These are phyloP conservation scores for Leptopterna dolabrata DNA, from an alignment of 2,888 invertebrate genomes.

Conservation along the genomic window DNA sequence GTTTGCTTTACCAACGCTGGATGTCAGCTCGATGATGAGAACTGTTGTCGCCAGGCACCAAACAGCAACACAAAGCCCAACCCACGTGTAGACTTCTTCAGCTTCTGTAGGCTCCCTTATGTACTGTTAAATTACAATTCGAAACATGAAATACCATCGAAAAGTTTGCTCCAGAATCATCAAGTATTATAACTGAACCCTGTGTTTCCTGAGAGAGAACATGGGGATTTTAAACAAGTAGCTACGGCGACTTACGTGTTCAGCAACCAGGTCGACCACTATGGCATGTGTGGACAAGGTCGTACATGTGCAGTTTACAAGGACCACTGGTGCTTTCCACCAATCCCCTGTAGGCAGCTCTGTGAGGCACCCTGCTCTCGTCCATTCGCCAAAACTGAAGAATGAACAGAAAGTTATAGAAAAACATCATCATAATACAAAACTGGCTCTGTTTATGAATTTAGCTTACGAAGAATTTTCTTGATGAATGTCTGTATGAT, in stretches of 20 bases:
- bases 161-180: too few species aligned
- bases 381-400: conserved; percentile 79
- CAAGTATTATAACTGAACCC: too few species aligned
- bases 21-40: conserved; percentile 81
- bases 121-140: conserved; percentile 69
- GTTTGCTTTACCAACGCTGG: conserved; percentile 82
- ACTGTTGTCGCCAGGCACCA: conserved; percentile 83
- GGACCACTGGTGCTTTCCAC: conserved; percentile 69
- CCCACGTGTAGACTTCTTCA: conserved; percentile 89
- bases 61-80: conserved; percentile 86
- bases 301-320: conserved; percentile 92
- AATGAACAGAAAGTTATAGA: background rate
- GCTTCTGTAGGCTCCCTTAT: conserved; percentile 88
- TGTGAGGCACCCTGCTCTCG: conserved; percentile 88
- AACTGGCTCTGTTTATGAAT: background rate
- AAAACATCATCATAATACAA: background rate
- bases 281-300: conserved; percentile 93
- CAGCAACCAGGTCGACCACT: conserved; percentile 88
- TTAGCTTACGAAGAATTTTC: too few species aligned
- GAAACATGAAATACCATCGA: background rate
- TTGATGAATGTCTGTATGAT: too few species aligned
- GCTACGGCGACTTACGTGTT: conserved; percentile 77
- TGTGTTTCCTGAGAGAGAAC: too few species aligned
- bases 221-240: too few species aligned
- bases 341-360: conserved; percentile 70